Evolutionary conservation across 37 sponge, comb jelly and placozoan genomes (phyloP).

Genomic region (Halisarca cf. caerulea): DNA sequence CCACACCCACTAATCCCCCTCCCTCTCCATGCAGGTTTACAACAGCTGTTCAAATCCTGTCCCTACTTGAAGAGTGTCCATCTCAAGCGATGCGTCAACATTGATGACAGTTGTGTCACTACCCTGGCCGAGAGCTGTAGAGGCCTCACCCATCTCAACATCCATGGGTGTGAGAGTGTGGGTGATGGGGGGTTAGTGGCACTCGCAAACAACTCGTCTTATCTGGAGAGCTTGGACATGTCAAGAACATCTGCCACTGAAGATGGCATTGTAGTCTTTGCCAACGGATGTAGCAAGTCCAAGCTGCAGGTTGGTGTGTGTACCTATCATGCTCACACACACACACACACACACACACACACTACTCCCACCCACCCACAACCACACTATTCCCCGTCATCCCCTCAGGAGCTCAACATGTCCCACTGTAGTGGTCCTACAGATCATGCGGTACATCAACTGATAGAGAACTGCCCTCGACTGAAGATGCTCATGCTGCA

Average conservation of each 20-base stretch:
- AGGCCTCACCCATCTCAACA: background rate
- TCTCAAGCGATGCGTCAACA: background rate
- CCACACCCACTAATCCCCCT: too few relatives aligned
- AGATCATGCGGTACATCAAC: conserved; percentile 9
- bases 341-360: background rate
- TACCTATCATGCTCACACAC: background rate
- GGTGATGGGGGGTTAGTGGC: background rate
- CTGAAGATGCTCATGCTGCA: conserved; percentile 17
- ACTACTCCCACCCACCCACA: too few relatives aligned
- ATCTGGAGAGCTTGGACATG: conserved; percentile 17
- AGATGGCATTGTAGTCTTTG: background rate
- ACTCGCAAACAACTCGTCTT: background rate
- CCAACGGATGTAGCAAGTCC: background rate
- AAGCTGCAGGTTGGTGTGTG: background rate
- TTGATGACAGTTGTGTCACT: conserved; percentile 1
- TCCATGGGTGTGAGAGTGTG: conserved; percentile 18
- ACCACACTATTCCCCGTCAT: too few relatives aligned
- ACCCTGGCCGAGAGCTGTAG: conserved; percentile 2
- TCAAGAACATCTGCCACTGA: background rate
- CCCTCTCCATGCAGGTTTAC: background rate
- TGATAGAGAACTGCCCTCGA: conserved; percentile 9
- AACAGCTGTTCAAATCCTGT: conserved; percentile 1
- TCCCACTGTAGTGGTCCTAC: conserved; percentile 4
- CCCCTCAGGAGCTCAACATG: conserved; percentile 14
- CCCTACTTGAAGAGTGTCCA: background rate